phyloP scores from a whole-genome alignment of 2,113 vertebrate species.

The Vulpes ferrilata region DNA sequence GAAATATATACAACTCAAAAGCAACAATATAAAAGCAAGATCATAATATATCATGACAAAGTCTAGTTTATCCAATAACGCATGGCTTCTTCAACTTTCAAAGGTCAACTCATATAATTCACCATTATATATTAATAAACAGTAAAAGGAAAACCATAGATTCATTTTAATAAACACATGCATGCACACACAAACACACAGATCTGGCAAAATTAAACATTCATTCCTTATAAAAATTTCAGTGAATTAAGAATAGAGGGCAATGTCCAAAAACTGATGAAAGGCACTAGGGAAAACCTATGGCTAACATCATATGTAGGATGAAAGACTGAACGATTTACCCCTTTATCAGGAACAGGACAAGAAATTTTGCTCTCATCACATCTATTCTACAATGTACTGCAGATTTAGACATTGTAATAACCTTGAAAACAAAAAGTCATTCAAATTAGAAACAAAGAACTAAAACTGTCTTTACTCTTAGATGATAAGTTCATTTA shows the following conservation, averaged over 20 bases:
- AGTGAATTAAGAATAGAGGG: neutral
- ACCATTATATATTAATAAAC: neutral
- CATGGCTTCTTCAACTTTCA: neutral
- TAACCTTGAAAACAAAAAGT: neutral
- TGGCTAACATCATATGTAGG: neutral
- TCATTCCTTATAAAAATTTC: neutral
- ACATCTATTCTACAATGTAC: neutral
- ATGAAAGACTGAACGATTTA: neutral
- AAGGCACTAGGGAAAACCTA: neutral
- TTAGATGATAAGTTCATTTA: neutral
- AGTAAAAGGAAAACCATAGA: neutral
- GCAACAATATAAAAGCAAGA: neutral
- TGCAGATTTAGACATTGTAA: neutral
- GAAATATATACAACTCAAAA: neutral
- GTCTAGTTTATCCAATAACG: neutral
- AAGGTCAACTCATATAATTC: neutral
- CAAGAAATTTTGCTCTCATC: neutral
- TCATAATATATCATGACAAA: neutral
- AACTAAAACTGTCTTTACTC: neutral
- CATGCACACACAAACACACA: neutral
- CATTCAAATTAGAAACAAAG: constrained; percentile 10
- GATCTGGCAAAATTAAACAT: neutral
- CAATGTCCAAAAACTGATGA: neutral
- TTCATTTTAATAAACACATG: neutral
- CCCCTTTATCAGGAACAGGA: neutral